Evolutionary conservation across 1,140 invertebrate genomes (phyloP).

Genomic region (Drosophila grimshawi): DNA sequence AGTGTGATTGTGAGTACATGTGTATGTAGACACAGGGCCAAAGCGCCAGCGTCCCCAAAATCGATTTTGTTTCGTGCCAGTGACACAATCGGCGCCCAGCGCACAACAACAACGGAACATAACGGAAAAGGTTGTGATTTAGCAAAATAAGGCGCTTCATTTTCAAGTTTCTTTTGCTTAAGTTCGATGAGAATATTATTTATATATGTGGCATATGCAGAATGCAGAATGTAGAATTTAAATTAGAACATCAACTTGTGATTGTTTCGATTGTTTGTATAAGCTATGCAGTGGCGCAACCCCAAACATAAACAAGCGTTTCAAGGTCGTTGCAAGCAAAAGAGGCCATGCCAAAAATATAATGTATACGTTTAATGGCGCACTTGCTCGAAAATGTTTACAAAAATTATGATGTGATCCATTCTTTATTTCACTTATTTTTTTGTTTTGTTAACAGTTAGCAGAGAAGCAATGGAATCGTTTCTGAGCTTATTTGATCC

Average conservation of each 20-base stretch:
- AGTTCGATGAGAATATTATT: slow-evolving; percentile 14
- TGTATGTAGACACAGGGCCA: slow-evolving; percentile 52
- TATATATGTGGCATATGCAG: not conserved
- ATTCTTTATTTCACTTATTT: not conserved
- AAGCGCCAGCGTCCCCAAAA: slow-evolving; percentile 65
- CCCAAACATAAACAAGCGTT: slow-evolving; percentile 74
- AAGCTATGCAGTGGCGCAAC: slow-evolving; percentile 1
- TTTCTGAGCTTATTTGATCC: slow-evolving; percentile 92
- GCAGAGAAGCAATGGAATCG: slow-evolving; percentile 55
- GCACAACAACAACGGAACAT: slow-evolving; percentile 24
- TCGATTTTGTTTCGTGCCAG: slow-evolving; percentile 73
- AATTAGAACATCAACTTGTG: not conserved
- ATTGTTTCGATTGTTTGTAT: not conserved
- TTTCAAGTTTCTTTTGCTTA: slow-evolving; percentile 1
- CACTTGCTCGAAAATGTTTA: slow-evolving; percentile 48
- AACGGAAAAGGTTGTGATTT: slow-evolving; percentile 6
- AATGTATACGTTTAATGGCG: slow-evolving; percentile 48
- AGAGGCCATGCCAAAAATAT: slow-evolving; percentile 58
- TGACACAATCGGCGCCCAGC: slow-evolving; percentile 53
- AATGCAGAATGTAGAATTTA: not conserved
- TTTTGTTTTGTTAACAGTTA: slow-evolving; percentile 10
- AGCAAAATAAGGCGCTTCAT: not conserved
- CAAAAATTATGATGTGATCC: slow-evolving; percentile 11
- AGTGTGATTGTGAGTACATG: not conserved
- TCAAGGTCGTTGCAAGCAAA: slow-evolving; percentile 71